phyloP scores from a whole-genome alignment of 1,140 invertebrate species.

The Semibalanus balanoides region DNA sequence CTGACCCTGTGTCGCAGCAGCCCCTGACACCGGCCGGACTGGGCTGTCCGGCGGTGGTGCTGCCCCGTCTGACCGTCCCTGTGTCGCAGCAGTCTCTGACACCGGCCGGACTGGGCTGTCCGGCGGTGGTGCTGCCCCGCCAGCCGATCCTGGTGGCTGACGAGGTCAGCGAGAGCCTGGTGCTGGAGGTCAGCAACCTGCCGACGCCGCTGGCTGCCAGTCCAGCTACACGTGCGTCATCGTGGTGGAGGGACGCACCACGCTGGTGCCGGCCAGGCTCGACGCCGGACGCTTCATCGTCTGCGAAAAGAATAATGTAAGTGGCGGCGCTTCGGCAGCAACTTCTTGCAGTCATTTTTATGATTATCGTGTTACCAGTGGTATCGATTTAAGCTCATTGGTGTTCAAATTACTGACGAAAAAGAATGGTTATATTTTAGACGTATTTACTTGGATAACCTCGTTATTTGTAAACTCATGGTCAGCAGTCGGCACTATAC shows the following conservation, averaged over 20 bases:
- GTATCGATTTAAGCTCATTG: no score
- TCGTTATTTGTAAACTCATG: no score
- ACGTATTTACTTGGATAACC: no score
- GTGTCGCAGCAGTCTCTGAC: background rate
- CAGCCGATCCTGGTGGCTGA: background rate
- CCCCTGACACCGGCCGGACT: no score
- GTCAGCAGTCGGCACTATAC: no score
- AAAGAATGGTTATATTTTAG: no score
- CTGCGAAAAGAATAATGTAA: background rate
- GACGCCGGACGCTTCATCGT: background rate
- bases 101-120: background rate
- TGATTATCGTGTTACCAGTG: no score
- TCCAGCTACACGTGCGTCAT: slow-evolving; percentile 81
- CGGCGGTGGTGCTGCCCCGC: background rate
- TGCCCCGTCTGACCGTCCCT: background rate
- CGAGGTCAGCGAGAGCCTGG: slow-evolving; percentile 32
- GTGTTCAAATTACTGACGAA: no score
- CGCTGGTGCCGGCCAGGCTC: slow-evolving; percentile 55
- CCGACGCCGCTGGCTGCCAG: slow-evolving; percentile 50
- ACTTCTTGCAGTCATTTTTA: no score
- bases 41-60: no score
- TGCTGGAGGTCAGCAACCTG: slow-evolving; percentile 75
- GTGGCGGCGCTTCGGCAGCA: no score
- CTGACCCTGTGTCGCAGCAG: no score
- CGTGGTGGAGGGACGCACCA: slow-evolving; percentile 75